Conservation (phyloP, 2,888 invertebrate genomes). For the Emesis castigata region DNA sequence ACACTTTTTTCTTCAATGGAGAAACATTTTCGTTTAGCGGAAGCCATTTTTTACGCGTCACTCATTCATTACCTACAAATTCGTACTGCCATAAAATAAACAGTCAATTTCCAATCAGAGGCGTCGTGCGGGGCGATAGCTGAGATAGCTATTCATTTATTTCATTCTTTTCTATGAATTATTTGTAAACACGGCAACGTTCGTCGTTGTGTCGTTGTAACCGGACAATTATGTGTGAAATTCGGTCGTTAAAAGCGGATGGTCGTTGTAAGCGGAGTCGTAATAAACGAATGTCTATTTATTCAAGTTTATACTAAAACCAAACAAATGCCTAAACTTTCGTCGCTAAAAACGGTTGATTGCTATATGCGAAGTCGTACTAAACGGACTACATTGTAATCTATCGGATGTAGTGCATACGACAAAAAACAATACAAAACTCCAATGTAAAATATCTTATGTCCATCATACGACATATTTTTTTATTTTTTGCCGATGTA, state of each 20-base stretch:
- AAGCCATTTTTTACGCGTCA: conserved; percentile 47
- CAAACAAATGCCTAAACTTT: conserved; percentile 26
- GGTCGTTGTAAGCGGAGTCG: not conserved
- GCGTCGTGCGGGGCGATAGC: conserved; percentile 15
- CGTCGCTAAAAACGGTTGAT: conserved; percentile 32
- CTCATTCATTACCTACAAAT: not conserved
- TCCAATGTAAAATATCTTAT: no score
- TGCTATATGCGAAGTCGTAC: conserved; percentile 25
- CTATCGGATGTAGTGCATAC: no score
- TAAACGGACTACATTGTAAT: conserved; percentile 26
- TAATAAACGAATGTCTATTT: not conserved
- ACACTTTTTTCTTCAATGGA: conserved; percentile 62
- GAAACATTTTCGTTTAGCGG: conserved; percentile 54
- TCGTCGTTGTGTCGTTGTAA: no score
- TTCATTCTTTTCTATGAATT: conserved; percentile 19
- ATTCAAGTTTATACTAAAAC: conserved; percentile 23
- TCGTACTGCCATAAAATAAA: not conserved
- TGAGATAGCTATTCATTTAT: conserved; percentile 27
- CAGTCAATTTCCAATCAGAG: conserved; percentile 15
- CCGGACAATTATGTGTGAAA: no score
- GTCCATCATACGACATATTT: no score
- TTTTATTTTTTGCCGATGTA: no score
- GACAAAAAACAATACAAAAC: no score
- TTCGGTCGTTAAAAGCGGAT: not conserved
- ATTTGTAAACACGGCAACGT: no score